These are phyloP conservation scores for Coregonus sp. DNA, from an alignment of 2,797 vertebrate species.

Conservation along the genomic window DNA sequence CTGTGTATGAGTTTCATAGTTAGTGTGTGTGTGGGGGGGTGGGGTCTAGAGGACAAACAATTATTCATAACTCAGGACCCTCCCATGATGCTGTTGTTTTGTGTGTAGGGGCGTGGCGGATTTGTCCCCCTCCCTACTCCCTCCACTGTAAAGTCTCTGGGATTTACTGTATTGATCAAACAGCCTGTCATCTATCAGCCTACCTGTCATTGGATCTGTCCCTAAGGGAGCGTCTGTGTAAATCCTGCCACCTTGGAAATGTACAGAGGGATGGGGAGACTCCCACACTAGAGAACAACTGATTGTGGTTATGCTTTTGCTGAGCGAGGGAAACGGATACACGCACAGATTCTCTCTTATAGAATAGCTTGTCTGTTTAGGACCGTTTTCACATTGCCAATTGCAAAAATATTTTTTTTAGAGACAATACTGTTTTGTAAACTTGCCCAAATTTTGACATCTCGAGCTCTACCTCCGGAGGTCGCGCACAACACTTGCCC, in stretches of 20 bases:
- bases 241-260: slow-evolving; percentile 27
- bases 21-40: slow-evolving; percentile 24
- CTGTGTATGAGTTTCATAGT: slow-evolving; percentile 15
- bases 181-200: slow-evolving; percentile 12
- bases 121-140: background rate
- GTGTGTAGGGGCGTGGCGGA: slow-evolving; percentile 8
- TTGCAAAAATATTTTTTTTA: too few relatives aligned
- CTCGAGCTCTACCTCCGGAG: too few relatives aligned
- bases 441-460: too few relatives aligned
- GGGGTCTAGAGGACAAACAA: slow-evolving; percentile 59
- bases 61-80: slow-evolving; percentile 43
- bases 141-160: slow-evolving; percentile 23
- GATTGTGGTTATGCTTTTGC: background rate
- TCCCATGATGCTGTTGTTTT: slow-evolving; percentile 37
- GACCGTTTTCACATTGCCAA: background rate
- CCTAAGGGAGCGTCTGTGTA: background rate
- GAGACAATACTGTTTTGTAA: too few relatives aligned
- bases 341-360: background rate
- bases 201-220: background rate
- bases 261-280: background rate
- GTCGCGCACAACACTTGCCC: too few relatives aligned
- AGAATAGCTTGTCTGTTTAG: background rate
- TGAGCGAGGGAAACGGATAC: background rate
- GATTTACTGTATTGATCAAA: slow-evolving; percentile 40
- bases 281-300: background rate